Evolutionary conservation across 2,888 invertebrate genomes (phyloP).

Genomic region (Epistrophe eligans): DNA sequence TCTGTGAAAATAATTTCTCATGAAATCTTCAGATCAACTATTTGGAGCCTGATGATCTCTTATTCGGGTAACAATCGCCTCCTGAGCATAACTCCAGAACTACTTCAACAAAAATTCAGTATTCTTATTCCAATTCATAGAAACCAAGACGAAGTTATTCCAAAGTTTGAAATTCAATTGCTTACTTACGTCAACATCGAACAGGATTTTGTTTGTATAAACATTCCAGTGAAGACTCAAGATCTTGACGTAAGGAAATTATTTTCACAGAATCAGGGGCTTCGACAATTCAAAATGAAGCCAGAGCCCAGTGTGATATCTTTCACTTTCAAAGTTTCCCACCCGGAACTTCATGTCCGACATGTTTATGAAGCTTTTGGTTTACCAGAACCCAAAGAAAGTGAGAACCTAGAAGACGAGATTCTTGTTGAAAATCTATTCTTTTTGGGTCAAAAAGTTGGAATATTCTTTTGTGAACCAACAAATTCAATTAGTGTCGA

Average conservation of each 20-base stretch:
- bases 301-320: not conserved
- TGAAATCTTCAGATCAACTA: conserved; percentile 74
- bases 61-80: conserved; percentile 69
- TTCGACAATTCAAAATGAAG: not conserved
- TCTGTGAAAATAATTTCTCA: conserved; percentile 75
- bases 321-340: conserved; percentile 3
- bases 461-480: conserved; percentile 22
- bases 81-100: conserved; percentile 77
- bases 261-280: conserved; percentile 50
- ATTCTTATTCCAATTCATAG: conserved; percentile 77
- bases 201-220: conserved; percentile 69
- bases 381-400: not conserved
- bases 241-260: conserved; percentile 30
- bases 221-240: conserved; percentile 54
- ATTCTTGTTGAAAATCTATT: conserved; percentile 27
- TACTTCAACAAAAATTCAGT: conserved; percentile 77
- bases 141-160: conserved; percentile 70
- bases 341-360: conserved; percentile 5
- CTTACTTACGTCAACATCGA: conserved; percentile 67
- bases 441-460: conserved; percentile 54
- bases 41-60: conserved; percentile 79
- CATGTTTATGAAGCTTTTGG: conserved; percentile 40
- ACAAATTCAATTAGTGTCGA: conserved; percentile 24
- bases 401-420: conserved; percentile 28
- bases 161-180: conserved; percentile 77